Evolutionary conservation across 2,888 invertebrate species (phyloP).

Genomic region (Rhingia campestris): DNA sequence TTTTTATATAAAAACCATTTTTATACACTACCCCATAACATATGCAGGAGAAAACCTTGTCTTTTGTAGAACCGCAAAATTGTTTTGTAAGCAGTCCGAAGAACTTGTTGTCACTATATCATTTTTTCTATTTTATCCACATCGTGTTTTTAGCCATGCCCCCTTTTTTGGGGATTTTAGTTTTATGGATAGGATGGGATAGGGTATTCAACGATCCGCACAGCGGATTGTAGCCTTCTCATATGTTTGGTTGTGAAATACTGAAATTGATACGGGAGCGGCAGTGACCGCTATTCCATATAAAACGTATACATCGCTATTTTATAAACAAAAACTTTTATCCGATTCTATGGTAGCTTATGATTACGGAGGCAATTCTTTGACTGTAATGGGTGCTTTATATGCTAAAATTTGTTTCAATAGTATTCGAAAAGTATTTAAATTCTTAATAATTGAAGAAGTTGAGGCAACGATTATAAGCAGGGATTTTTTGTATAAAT

Average conservation of each 20-base stretch:
- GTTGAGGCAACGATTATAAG: conserved; percentile 21
- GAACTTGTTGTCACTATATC: too few relatives aligned
- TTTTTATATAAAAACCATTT: too few relatives aligned
- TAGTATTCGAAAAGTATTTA: neutral
- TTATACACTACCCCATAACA: too few relatives aligned
- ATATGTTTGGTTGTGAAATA: neutral
- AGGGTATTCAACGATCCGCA: too few relatives aligned
- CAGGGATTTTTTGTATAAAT: conserved; percentile 23
- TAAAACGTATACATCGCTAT: conserved; percentile 12
- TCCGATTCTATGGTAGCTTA: conserved; percentile 8
- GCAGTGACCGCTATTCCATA: conserved; percentile 20
- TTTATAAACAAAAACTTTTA: conserved; percentile 5
- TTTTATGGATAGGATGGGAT: too few relatives aligned
- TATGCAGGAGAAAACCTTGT: too few relatives aligned
- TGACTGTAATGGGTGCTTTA: conserved; percentile 18
- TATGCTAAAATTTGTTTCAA: conserved; percentile 1
- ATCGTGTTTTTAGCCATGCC: too few relatives aligned
- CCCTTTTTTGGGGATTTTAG: too few relatives aligned
- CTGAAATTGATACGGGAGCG: conserved; percentile 18
- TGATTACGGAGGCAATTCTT: conserved; percentile 19
- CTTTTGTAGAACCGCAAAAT: too few relatives aligned
- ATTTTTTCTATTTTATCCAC: too few relatives aligned
- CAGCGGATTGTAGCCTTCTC: too few relatives aligned
- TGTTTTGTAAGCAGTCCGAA: too few relatives aligned
- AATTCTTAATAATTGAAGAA: conserved; percentile 28